Evolutionary conservation across 2,113 vertebrate species (phyloP).

Genomic region (Thymallus thymallus): DNA sequence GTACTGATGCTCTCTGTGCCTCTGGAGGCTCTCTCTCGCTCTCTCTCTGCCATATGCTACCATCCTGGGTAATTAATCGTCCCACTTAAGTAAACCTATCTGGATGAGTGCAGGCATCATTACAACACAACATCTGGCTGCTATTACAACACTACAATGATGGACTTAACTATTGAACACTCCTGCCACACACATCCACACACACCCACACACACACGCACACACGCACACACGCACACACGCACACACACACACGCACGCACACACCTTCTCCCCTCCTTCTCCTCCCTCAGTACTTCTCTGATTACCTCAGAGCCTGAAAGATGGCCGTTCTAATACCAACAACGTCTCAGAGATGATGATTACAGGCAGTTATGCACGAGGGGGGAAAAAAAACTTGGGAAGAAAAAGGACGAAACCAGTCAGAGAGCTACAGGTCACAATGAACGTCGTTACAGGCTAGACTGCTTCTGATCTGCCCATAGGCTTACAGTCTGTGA

Average conservation of each 20-base stretch:
- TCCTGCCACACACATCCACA: conserved; percentile 2
- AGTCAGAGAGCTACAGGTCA: no score
- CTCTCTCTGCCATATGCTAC: neutral
- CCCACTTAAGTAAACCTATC: conserved; percentile 42
- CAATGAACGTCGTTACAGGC: no score
- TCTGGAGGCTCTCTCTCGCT: neutral
- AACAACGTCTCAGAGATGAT: neutral
- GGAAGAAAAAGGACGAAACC: no score
- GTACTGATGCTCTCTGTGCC: neutral
- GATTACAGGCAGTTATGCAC: neutral
- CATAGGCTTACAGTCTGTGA: no score
- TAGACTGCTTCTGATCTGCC: no score
- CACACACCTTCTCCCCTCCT: neutral
- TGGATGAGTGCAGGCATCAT: conserved; percentile 25
- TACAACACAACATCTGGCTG: conserved; percentile 44
- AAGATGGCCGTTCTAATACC: neutral
- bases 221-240: no score
- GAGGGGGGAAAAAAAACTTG: neutral
- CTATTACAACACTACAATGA: conserved; percentile 33
- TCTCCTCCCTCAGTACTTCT: neutral
- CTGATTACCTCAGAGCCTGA: neutral
- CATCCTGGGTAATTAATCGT: conserved; percentile 12
- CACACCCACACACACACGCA: conserved; percentile 4
- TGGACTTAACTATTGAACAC: conserved; percentile 10
- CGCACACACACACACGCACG: neutral